Percentiles rank a stretch among this genome's conserved stretches.
Conservation (phyloP, 2,888 invertebrate genomes). For the Hemaris fuciformis region DNA sequence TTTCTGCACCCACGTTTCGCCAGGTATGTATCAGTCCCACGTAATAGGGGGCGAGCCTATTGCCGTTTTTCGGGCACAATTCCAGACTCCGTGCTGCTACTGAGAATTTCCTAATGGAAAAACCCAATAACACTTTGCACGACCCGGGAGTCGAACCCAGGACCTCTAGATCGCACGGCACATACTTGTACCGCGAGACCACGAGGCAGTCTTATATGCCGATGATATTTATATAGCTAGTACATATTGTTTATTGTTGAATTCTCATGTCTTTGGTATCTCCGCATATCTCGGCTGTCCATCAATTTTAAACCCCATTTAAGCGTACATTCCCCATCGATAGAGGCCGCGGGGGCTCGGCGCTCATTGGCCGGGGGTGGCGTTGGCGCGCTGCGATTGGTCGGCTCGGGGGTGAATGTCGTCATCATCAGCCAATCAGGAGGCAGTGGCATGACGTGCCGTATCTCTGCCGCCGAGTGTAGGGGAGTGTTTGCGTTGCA, state of each 20-base stretch:
- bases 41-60: no score
- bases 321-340: constrained; percentile 30
- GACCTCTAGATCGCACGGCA: no score
- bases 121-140: no score
- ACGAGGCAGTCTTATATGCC: no score
- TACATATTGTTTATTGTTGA: background rate
- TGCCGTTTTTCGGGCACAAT: no score
- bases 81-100: no score
- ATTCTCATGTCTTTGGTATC: background rate
- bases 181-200: no score
- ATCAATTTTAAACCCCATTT: background rate
- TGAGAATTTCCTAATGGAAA: no score
- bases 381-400: constrained; percentile 47
- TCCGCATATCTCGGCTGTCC: background rate
- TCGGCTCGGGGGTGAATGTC: constrained; percentile 44
- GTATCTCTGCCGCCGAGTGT: constrained; percentile 67
- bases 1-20: no score
- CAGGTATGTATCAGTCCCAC: no score
- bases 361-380: constrained; percentile 39
- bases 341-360: constrained; percentile 13
- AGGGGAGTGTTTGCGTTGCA: constrained; percentile 74
- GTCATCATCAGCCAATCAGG: constrained; percentile 49
- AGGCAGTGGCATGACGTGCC: constrained; percentile 55
- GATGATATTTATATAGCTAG: no score
- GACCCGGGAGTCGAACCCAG: no score